Conservation (phyloP, 30 jellyfish, hydroid and myxozoan species). For the Chrysaora quinquecirrha region DNA sequence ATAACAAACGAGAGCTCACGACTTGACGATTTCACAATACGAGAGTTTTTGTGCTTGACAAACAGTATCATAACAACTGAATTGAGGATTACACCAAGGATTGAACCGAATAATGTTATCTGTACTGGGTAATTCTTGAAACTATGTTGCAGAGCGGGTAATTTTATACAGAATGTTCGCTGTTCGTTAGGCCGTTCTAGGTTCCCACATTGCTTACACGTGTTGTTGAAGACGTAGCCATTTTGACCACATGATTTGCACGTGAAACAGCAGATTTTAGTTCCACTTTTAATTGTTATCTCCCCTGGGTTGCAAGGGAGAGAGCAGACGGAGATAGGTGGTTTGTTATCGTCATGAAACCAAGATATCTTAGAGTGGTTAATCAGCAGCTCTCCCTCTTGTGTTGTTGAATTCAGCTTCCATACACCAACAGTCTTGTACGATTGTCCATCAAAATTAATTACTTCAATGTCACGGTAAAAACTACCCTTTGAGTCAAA, state of each 20-base stretch:
- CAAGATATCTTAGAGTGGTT: background rate
- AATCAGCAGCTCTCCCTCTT: background rate
- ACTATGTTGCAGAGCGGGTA: conserved; percentile 13
- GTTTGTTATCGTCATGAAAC: no score
- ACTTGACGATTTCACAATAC: conserved; percentile 53
- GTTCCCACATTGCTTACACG: conserved; percentile 47
- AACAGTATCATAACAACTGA: conserved; percentile 7
- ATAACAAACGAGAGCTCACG: conserved; percentile 48
- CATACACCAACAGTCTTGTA: conserved; percentile 11
- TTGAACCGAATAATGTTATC: background rate
- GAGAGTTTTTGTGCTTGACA: conserved; percentile 9
- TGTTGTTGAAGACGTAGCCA: conserved; percentile 31
- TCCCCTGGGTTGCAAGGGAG: conserved; percentile 51
- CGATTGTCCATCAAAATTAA: background rate
- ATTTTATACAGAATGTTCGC: conserved; percentile 6
- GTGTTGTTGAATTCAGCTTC: background rate
- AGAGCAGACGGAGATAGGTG: conserved; percentile 35
- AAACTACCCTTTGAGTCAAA: background rate
- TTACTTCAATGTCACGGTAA: background rate
- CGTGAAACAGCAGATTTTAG: conserved; percentile 55
- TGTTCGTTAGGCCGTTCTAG: background rate
- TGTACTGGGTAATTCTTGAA: background rate
- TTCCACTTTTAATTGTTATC: background rate
- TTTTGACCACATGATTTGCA: conserved; percentile 52
- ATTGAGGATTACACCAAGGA: conserved; percentile 3